A percentile compares a stretch with the other conserved stretches of the same genome.
These are phyloP conservation scores for Paramisgurnus dabryanus DNA, from an alignment of 2,113 vertebrate genomes.

Conservation along the genomic window DNA sequence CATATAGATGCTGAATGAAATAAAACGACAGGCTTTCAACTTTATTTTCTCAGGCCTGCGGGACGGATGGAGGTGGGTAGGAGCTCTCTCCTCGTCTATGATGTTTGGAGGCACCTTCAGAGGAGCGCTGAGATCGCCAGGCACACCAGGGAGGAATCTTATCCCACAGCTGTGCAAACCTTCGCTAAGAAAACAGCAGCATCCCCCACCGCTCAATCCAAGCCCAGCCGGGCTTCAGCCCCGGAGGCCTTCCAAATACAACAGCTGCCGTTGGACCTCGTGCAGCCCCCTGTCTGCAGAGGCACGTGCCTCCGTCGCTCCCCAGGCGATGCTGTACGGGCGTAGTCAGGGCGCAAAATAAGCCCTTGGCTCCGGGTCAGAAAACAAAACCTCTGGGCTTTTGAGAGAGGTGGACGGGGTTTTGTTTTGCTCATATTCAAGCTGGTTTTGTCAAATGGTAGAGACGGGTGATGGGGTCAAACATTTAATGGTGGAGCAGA, in stretches of 20 bases:
- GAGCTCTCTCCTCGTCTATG: constrained; percentile 55
- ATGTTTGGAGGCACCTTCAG: constrained; percentile 60
- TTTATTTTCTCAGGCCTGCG: constrained; percentile 60
- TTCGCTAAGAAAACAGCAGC: constrained; percentile 51
- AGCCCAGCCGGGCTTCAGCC: constrained; percentile 39
- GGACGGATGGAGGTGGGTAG: constrained; percentile 45
- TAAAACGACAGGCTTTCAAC: constrained; percentile 55
- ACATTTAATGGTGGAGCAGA: background rate
- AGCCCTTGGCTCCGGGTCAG: background rate
- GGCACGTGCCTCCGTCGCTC: constrained; percentile 64
- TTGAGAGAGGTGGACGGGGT: background rate
- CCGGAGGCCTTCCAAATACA: constrained; percentile 60
- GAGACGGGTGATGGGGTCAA: constrained; percentile 23
- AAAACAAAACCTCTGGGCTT: background rate
- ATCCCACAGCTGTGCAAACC: constrained; percentile 73
- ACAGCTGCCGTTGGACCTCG: constrained; percentile 52
- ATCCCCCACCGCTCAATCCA: constrained; percentile 47
- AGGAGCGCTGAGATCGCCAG: constrained; percentile 55
- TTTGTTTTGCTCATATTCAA: constrained; percentile 39
- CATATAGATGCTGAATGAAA: constrained; percentile 54
- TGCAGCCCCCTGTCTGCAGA: constrained; percentile 50
- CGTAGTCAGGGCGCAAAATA: constrained; percentile 2
- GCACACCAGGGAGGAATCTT: constrained; percentile 57
- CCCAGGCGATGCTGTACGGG: background rate
- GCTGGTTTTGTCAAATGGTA: too few species aligned